Evolutionary conservation across 2,888 invertebrate genomes (phyloP).

Genomic region (Drosophila austrosaltans): DNA sequence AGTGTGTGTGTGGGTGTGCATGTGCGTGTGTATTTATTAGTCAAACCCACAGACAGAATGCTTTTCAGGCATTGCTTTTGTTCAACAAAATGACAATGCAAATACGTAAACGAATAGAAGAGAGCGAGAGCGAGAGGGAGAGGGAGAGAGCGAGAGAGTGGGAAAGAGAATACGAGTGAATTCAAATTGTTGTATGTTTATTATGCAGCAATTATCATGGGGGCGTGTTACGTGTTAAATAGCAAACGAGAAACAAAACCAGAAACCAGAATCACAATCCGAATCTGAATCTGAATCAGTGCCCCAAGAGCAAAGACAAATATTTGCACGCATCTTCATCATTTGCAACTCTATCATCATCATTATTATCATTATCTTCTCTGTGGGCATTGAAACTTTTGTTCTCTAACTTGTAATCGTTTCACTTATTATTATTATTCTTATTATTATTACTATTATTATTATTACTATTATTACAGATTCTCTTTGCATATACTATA

Average conservation of each 20-base stretch:
- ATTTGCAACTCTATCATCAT: conserved; percentile 11
- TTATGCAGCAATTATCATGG: conserved; percentile 77
- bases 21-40: conserved; percentile 66
- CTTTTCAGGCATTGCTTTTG: conserved; percentile 54
- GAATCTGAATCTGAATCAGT: conserved; percentile 13
- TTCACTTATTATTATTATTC: conserved; percentile 10
- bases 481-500: not conserved
- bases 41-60: conserved; percentile 65
- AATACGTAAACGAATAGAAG: conserved; percentile 44
- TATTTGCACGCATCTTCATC: conserved; percentile 48
- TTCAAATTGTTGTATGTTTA: conserved; percentile 53
- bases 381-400: not conserved
- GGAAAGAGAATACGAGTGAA: conserved; percentile 45
- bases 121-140: not conserved
- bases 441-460: conserved; percentile 10
- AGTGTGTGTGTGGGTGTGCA: conserved; percentile 14
- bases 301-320: conserved; percentile 47
- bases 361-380: not conserved
- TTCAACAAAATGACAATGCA: conserved; percentile 74
- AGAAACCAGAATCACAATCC: conserved; percentile 13
- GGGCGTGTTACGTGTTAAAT: conserved; percentile 72
- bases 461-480: conserved; percentile 7
- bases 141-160: not conserved
- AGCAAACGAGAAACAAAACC: conserved; percentile 13
- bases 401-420: not conserved